Percentiles rank a stretch among this genome's conserved stretches.
Conservation (phyloP, 1,140 invertebrate genomes). For the Marisa cornuarietis region DNA sequence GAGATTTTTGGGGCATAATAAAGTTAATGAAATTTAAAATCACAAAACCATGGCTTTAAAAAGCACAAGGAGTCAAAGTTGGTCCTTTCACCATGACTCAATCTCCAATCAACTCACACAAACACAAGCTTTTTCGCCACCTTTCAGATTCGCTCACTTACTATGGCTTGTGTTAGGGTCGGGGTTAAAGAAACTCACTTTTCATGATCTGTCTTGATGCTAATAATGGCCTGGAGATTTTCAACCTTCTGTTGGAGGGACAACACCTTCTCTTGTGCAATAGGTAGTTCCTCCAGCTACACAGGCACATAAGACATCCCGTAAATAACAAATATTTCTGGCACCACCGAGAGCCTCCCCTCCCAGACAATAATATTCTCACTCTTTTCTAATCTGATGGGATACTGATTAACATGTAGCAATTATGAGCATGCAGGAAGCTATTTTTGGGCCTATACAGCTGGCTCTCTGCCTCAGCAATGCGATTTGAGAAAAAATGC, state of each 20-base stretch:
- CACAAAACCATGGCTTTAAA: too few relatives aligned
- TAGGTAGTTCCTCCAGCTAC: slow-evolving; percentile 60
- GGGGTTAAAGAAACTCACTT: slow-evolving; percentile 48
- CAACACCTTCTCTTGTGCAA: slow-evolving; percentile 58
- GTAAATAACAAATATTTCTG: background rate
- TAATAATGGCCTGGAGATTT: slow-evolving; percentile 64
- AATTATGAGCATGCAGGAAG: too few relatives aligned
- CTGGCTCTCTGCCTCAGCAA: too few relatives aligned
- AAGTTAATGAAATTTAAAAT: too few relatives aligned
- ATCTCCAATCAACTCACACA: background rate
- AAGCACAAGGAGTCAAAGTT: background rate
- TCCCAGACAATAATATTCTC: too few relatives aligned
- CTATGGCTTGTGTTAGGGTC: too few relatives aligned
- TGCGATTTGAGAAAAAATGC: too few relatives aligned
- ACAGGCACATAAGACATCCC: slow-evolving; percentile 23
- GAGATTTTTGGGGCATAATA: too few relatives aligned
- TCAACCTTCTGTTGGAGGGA: slow-evolving; percentile 62
- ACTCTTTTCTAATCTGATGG: too few relatives aligned
- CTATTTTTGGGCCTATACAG: too few relatives aligned
- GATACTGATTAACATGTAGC: too few relatives aligned
- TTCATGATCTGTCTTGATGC: slow-evolving; percentile 64
- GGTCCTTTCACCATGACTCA: background rate
- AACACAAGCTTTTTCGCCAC: background rate
- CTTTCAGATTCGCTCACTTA: background rate
- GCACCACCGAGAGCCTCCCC: background rate